Conservation (phyloP, 1,140 invertebrate genomes). For the Anthonomus grandis region DNA sequence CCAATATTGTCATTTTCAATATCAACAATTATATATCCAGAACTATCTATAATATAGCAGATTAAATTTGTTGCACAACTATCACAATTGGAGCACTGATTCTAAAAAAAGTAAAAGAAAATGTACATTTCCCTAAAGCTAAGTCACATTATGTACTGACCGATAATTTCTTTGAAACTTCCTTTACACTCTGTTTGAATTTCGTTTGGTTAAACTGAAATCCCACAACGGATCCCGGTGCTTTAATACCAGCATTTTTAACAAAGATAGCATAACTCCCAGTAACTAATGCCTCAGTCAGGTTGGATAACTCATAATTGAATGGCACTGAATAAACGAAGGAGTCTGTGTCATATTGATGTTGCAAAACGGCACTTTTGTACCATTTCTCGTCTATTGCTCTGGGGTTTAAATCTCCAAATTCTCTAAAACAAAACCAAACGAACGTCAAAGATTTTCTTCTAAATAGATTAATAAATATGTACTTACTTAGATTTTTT, state of each 20-base stretch:
- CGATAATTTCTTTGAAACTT: constrained; percentile 56
- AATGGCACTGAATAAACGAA: constrained; percentile 79
- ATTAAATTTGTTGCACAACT: constrained; percentile 61
- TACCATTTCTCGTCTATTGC: constrained; percentile 93
- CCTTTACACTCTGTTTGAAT: constrained; percentile 64
- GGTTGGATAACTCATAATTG: constrained; percentile 56
- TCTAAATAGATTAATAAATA: neutral
- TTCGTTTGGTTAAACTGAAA: constrained; percentile 72
- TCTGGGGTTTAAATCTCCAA: constrained; percentile 72
- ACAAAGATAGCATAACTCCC: constrained; percentile 83
- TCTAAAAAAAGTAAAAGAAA: constrained; percentile 41
- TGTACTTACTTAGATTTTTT: constrained; percentile 12
- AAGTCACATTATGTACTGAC: constrained; percentile 21
- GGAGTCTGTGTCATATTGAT: constrained; percentile 68
- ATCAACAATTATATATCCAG: constrained; percentile 83
- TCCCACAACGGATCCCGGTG: constrained; percentile 84
- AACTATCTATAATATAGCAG: constrained; percentile 85
- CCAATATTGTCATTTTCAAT: constrained; percentile 62
- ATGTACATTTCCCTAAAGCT: neutral
- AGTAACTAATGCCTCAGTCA: constrained; percentile 62
- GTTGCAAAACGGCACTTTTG: constrained; percentile 82
- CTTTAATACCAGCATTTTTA: constrained; percentile 69
- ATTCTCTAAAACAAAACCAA: constrained; percentile 56
- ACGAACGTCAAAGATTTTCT: neutral
- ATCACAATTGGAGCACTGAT: constrained; percentile 52